Base-by-base conservation (phyloP, 1,140 invertebrate genomes). In the Reticulitermes speratus region DNA sequence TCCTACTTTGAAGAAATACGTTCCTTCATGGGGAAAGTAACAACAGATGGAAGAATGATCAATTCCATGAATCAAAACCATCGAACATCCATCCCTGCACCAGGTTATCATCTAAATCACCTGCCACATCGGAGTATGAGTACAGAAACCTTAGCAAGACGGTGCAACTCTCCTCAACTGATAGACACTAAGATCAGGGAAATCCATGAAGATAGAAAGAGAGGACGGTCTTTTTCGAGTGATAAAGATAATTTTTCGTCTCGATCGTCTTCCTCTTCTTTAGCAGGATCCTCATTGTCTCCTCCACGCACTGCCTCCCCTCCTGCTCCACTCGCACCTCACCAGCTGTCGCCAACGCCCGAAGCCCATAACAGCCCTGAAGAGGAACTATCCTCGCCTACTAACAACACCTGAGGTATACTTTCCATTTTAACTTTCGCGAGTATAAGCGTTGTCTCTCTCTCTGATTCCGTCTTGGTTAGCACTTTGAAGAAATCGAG, bases 1-100 rank as follows among this genome's bases (percentile, higher is more conserved):
- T 96, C 96, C 75, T 98, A 98, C 89, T 98, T 98, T 90, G 97
- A 98, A 89, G 97, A 98, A 91, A 98, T 98, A 87, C 93, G 97
- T 86, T 96, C 95, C 84, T 98, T 98, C 91, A 98, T 98, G 94
- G 97, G 97, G 6, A 97, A 98, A 90, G 97, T 98, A 65, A 97
- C 96, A 5, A 88, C 89, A 48, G 90, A 91, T 87, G 89, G 91
- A 32, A 87, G 90, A 86, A 65, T 91, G 7, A 86, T 90, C 23
- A 90, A 89, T 83, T 89, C 89, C 84, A 45, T 90, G 82, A 45
- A 75, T 32, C 0, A 16, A 52, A 82, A 23, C 45, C 84, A 25
- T 45, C 84, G 21, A 75, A 44, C 52, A 81, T 75, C 5, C 38
- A 38, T 25, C 21, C 87, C 38, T 59, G 30, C 81, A 32, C 86